Percentiles rank a stretch among this genome's conserved stretches.
Conservation (phyloP, 2,888 invertebrate species). For the Drosophila trichaetosa region DNA sequence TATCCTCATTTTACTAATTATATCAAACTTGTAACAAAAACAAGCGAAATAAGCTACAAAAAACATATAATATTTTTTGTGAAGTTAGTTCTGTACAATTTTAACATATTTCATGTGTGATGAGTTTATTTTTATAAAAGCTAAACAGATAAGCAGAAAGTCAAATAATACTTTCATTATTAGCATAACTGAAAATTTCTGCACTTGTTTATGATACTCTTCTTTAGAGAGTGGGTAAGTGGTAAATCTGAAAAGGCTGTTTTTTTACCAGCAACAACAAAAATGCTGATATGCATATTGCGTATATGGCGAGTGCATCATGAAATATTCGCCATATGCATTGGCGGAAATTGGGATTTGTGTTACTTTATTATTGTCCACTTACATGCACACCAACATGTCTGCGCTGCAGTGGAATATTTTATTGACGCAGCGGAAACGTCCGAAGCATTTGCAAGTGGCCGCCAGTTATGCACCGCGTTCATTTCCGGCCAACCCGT, state of each 20-base stretch:
- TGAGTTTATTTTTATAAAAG: background rate
- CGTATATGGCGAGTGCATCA: constrained; percentile 51
- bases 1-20: background rate
- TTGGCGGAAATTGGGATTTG: constrained; percentile 75
- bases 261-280: constrained; percentile 28
- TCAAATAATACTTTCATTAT: constrained; percentile 1
- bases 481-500: constrained; percentile 52
- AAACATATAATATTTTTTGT: background rate
- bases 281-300: constrained; percentile 38
- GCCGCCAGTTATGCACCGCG: constrained; percentile 47
- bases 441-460: constrained; percentile 39
- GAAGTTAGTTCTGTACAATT: background rate
- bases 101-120: background rate
- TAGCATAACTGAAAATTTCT: background rate
- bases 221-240: constrained; percentile 16
- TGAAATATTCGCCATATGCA: constrained; percentile 57
- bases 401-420: constrained; percentile 22
- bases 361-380: constrained; percentile 71
- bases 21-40: background rate
- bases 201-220: background rate
- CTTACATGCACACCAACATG: constrained; percentile 16
- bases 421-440: constrained; percentile 57
- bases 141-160: background rate
- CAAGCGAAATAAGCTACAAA: background rate
- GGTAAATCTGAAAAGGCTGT: constrained; percentile 24